phyloP scores from a whole-genome alignment of 2,888 invertebrate genomes.

The Eupithecia exiguata region DNA sequence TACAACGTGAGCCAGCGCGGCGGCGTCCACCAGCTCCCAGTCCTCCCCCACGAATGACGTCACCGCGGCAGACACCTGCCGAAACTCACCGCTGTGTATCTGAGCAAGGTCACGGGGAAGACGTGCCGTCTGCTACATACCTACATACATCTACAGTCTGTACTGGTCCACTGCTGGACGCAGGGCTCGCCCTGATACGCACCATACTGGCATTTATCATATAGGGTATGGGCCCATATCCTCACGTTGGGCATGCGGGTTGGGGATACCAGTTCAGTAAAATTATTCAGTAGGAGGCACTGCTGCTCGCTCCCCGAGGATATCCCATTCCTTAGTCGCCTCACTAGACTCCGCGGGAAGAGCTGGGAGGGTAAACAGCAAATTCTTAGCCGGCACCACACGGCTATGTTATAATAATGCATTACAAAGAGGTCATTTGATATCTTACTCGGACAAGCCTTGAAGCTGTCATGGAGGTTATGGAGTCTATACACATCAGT shows the following conservation, averaged over 20 bases:
- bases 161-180: neutral
- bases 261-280: neutral
- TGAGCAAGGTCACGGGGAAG: neutral
- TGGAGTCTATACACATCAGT: neutral
- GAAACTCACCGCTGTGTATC: conserved; percentile 36
- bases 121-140: neutral
- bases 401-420: neutral
- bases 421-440: neutral
- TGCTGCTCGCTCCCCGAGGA: neutral
- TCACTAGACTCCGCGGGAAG: too few species aligned
- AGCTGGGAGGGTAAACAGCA: neutral
- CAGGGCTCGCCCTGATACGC: neutral
- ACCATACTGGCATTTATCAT: neutral
- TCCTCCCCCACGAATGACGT: conserved; percentile 65
- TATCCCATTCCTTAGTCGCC: neutral
- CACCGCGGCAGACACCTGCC: conserved; percentile 57
- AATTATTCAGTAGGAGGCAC: neutral
- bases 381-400: neutral
- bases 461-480: neutral
- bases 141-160: neutral
- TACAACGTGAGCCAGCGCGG: conserved; percentile 55
- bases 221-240: neutral
- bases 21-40: conserved; percentile 70
- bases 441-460: neutral
- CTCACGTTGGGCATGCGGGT: neutral